A percentile compares a stretch with the other conserved stretches of the same genome.
Conservation (phyloP, 1,140 invertebrate genomes). For the Mya arenaria region DNA sequence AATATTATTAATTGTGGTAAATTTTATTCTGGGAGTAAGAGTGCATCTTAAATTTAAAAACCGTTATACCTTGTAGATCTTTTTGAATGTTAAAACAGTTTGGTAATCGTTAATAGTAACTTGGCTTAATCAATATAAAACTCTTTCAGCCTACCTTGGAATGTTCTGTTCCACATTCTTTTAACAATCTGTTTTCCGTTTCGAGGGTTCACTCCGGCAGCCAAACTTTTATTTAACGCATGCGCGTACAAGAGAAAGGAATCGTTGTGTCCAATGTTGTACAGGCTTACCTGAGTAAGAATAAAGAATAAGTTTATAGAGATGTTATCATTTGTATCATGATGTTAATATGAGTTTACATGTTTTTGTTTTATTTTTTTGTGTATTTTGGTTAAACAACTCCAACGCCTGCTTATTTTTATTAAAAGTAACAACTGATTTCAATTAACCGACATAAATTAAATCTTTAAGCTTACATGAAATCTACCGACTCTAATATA, state of each 20-base stretch:
- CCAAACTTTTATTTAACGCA: slow-evolving; percentile 61
- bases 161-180: slow-evolving; percentile 68
- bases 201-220: slow-evolving; percentile 53
- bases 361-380: not conserved
- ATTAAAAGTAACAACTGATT: not conserved
- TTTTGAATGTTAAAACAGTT: not conserved
- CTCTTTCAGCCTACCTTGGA: slow-evolving; percentile 46
- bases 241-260: slow-evolving; percentile 61
- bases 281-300: not conserved
- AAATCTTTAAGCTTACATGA: too few species aligned
- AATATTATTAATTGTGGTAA: too few species aligned
- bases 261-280: slow-evolving; percentile 56
- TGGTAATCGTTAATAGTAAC: not conserved
- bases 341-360: not conserved
- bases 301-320: not conserved
- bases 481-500: too few species aligned
- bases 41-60: too few species aligned
- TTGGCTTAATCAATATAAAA: not conserved
- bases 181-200: slow-evolving; percentile 55
- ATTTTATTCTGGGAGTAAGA: too few species aligned
- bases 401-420: not conserved
- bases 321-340: not conserved
- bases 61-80: not conserved
- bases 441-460: not conserved
- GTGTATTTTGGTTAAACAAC: not conserved